Evolutionary conservation across 2,113 vertebrate species (phyloP), one percentile per base, ranked within the genome.

Genomic region (Acrocephalus arundinaceus): DNA sequence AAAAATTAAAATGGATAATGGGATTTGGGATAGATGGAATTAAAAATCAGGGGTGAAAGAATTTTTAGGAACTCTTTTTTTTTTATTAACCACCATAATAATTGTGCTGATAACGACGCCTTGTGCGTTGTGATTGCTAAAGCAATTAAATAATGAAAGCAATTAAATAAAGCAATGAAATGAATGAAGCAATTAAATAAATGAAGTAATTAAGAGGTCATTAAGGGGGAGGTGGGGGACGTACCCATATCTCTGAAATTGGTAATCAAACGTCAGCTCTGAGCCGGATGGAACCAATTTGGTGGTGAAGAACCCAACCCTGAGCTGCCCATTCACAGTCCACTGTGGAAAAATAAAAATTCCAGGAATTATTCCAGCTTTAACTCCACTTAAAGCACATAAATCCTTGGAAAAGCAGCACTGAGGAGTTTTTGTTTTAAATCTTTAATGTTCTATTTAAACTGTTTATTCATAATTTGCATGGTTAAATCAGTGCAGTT

Each of bases 201-300:
- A 54, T 31, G 19, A n/a, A 58, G 55, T 13, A n/a, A n/a, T 23
- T 15, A 22, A n/a, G 33, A 9, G 55, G 6, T 35, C 35, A 35
- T 35, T 35, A 35, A 35, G 5, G 11, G 33, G 7, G 57, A 7
- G 57, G 21, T 21, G n/a, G 55, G 33, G n/a, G 7, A 93, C 97
- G 77, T 96, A 99, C 99, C 99, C 99, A 0, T 99, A 99, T 99
- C 99, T 97, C 98, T 99, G 99, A 96, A 99, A 99, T 76, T 99
- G 99, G 97, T 99, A 99, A 94, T 99, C 99, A 61, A 99, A 99
- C 0, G 99, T 99, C 91, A 99, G 98, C 89, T 99, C 99, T 13
- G 99, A 98, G 85, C 99, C 99, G 7, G 98, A 98, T 1, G 98
- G 89, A 30, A 99, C 99, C 22, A 98, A 90, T 63, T 99, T 99